Evolutionary conservation across 2,797 vertebrate genomes (phyloP).

Genomic region (Threskiornis aethiopicus): DNA sequence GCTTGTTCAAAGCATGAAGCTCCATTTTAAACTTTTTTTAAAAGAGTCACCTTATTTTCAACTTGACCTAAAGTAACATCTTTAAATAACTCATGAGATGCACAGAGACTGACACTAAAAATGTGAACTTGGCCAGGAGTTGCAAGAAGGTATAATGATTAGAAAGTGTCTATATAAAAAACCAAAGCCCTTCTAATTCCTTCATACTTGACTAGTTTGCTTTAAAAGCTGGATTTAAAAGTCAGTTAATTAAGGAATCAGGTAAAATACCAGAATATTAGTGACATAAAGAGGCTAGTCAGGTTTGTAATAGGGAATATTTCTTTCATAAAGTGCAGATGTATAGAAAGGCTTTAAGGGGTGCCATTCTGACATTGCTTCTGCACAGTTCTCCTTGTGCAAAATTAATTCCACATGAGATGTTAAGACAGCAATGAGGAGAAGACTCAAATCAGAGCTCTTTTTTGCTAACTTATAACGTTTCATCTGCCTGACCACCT

Average conservation of each 20-base stretch:
- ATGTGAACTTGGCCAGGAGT: not conserved
- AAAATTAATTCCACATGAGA: not conserved
- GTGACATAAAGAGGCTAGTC: not conserved
- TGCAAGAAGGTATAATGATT: not conserved
- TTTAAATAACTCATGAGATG: not conserved
- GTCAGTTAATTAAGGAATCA: not conserved
- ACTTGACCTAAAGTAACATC: not conserved
- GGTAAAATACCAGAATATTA: not conserved
- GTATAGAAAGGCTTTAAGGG: not conserved
- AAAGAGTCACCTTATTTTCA: not conserved
- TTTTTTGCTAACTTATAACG: not conserved
- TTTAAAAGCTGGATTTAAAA: not conserved
- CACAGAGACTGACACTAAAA: not conserved
- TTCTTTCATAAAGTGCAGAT: not conserved
- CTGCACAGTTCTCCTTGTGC: not conserved
- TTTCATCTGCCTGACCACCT: conserved; percentile 24
- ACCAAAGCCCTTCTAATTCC: not conserved
- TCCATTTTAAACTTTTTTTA: not conserved
- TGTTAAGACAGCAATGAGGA: not conserved
- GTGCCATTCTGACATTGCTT: not conserved
- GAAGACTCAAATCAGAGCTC: not conserved
- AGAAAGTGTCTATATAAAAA: not conserved
- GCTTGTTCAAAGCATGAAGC: not conserved
- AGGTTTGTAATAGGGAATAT: not conserved
- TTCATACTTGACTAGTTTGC: not conserved